Evolutionary conservation across 2,113 vertebrate genomes (phyloP).

Genomic region (Syngnathus scovelli): DNA sequence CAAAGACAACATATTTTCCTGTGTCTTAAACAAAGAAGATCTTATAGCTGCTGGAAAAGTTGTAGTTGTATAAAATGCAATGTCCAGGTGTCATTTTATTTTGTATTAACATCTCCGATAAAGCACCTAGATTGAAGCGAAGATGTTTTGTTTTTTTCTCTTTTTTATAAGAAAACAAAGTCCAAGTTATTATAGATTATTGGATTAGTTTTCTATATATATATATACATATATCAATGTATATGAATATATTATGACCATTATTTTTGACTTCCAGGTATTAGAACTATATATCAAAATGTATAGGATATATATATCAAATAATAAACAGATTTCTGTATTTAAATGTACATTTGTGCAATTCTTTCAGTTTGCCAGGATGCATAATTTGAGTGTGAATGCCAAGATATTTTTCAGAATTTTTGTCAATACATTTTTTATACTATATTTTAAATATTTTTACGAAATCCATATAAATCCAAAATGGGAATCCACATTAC

Average conservation of each 20-base stretch:
- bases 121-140: conserved; percentile 68
- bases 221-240: conserved; percentile 30
- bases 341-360: conserved; percentile 51
- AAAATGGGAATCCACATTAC: not conserved
- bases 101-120: conserved; percentile 60
- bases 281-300: conserved; percentile 73
- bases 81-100: conserved; percentile 66
- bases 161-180: conserved; percentile 70
- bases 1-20: conserved; percentile 54
- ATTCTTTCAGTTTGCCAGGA: conserved; percentile 21
- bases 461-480: not conserved
- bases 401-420: not conserved
- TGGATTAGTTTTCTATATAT: conserved; percentile 77
- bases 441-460: too few relatives aligned
- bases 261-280: conserved; percentile 77
- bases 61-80: conserved; percentile 67
- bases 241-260: conserved; percentile 68
- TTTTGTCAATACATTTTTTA: too few relatives aligned
- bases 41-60: conserved; percentile 66
- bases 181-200: conserved; percentile 71
- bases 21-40: conserved; percentile 67
- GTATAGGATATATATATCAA: conserved; percentile 65
- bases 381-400: not conserved
- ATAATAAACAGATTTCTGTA: conserved; percentile 74
- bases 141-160: conserved; percentile 65